Percentiles rank a stretch among this genome's conserved stretches.
phyloP scores from a whole-genome alignment of 2,888 invertebrate species.

The Mechanitis mazaeus region DNA sequence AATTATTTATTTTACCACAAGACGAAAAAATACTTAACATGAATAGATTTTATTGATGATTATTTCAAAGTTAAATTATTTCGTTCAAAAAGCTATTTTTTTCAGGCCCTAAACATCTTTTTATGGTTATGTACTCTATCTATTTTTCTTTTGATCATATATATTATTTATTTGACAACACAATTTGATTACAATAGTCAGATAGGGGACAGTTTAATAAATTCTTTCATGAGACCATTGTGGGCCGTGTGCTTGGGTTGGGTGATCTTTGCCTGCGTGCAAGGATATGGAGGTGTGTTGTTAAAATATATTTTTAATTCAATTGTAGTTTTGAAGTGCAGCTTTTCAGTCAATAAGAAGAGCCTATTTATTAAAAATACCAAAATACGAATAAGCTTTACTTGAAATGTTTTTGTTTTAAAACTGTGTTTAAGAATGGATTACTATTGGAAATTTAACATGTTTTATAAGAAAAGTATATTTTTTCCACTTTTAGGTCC shows the following conservation, averaged over 20 bases:
- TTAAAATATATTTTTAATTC: not conserved
- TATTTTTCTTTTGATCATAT: not conserved
- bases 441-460: too few species aligned
- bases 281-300: conserved; percentile 59
- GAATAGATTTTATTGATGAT: too few species aligned
- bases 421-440: not conserved
- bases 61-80: too few species aligned
- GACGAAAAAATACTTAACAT: too few species aligned
- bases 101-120: not conserved
- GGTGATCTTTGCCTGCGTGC: conserved; percentile 51
- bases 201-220: conserved; percentile 31
- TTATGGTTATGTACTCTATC: not conserved
- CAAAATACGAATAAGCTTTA: not conserved
- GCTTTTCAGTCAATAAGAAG: too few species aligned
- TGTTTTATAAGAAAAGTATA: too few species aligned
- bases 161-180: too few species aligned
- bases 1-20: too few species aligned
- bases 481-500: conserved; percentile 44
- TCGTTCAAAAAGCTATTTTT: not conserved
- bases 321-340: too few species aligned
- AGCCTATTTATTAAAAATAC: too few species aligned
- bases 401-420: not conserved
- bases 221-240: conserved; percentile 43
- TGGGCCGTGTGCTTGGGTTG: conserved; percentile 50
- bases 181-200: conserved; percentile 31